Percentiles rank a stretch among this genome's conserved stretches.
Conservation (phyloP, 2,113 vertebrate species). For the Erinaceus europaeus region DNA sequence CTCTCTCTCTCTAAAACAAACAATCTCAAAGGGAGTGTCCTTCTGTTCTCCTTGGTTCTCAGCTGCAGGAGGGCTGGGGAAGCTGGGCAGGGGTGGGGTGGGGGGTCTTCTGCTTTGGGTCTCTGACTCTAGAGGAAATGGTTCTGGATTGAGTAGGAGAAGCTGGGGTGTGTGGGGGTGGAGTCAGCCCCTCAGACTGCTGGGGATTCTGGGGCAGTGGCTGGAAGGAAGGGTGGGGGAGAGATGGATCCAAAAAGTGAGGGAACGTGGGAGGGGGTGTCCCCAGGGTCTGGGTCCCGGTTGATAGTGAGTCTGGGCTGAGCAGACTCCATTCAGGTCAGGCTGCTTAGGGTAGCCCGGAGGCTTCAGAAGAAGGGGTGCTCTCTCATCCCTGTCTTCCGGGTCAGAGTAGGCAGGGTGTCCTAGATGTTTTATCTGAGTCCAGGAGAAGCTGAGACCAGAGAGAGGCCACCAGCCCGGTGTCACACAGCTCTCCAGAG, state of each 20-base stretch:
- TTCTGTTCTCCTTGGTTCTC: not conserved
- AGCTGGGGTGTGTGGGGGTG: not conserved
- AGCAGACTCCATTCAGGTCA: not conserved
- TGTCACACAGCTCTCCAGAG: not conserved
- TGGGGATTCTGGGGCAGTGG: not conserved
- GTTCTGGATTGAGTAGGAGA: not conserved
- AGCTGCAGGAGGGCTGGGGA: rapidly evolving
- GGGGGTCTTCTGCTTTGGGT: not conserved
- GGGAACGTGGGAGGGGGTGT: no score
- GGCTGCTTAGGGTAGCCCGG: not conserved
- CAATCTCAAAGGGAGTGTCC: no score
- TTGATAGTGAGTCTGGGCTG: not conserved
- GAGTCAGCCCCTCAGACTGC: rapidly evolving
- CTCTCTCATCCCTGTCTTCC: not conserved
- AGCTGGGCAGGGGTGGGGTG: not conserved
- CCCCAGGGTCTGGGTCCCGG: not conserved
- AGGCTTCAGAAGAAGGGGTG: not conserved
- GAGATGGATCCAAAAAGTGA: no score
- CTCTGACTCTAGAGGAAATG: not conserved
- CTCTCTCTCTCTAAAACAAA: no score
- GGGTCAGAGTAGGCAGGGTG: not conserved
- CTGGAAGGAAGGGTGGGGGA: not conserved
- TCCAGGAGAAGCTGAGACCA: not conserved
- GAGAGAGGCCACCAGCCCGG: not conserved
- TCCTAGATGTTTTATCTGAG: not conserved